Conservation (phyloP, 2,113 vertebrate species). For the Erythrocercus mccallii region DNA sequence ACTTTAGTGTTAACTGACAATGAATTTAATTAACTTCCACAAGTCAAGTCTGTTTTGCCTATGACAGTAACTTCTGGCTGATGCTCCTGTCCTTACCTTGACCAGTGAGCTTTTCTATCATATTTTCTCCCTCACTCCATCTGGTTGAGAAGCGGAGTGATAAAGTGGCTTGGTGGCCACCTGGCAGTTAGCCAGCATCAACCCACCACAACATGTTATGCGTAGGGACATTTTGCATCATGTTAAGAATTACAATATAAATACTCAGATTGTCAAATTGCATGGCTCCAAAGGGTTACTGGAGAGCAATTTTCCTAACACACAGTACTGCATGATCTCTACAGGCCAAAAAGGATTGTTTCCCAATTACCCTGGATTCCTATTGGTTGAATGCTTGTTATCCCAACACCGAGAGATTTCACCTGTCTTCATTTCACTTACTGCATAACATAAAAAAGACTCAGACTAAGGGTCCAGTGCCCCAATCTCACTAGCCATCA, state of each 20-base stretch:
- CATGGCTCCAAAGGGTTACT: background rate
- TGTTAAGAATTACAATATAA: background rate
- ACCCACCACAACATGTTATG: background rate
- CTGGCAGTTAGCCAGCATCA: background rate
- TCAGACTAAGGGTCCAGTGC: background rate
- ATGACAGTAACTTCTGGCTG: background rate
- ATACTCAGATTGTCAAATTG: background rate
- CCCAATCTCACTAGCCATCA: background rate
- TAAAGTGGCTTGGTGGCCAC: background rate
- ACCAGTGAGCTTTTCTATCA: background rate
- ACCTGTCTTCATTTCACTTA: background rate
- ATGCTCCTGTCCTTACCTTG: background rate
- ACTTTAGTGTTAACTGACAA: background rate
- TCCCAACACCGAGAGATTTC: background rate
- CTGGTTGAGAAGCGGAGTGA: background rate
- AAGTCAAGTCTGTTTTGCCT: background rate
- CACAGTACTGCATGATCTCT: accelerated
- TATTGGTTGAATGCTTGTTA: background rate
- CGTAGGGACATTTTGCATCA: background rate
- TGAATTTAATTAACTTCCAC: background rate
- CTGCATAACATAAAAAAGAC: background rate
- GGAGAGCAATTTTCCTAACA: background rate
- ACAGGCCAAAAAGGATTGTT: background rate
- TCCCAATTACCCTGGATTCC: background rate
- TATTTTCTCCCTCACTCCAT: background rate